phyloP scores from a whole-genome alignment of 1,140 invertebrate species.

The Saccostrea cuccullata region DNA sequence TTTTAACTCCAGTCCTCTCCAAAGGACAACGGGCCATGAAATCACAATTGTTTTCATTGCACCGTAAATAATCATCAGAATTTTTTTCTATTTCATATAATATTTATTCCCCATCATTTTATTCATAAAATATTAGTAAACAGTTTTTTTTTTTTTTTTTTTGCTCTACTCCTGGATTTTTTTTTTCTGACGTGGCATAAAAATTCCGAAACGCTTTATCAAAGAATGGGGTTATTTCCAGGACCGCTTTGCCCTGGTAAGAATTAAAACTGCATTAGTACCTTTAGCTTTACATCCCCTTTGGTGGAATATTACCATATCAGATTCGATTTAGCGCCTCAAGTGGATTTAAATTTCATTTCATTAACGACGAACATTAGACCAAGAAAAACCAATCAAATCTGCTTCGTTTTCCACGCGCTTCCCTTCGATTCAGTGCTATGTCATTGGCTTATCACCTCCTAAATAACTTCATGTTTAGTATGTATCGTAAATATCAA shows the following conservation, averaged over 20 bases:
- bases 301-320: not conserved
- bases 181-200: too few relatives aligned
- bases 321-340: not conserved
- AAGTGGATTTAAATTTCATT: conserved; percentile 1
- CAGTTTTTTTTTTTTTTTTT: too few relatives aligned
- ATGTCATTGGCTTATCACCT: not conserved
- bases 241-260: too few relatives aligned
- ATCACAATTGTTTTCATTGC: not conserved
- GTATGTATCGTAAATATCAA: conserved; percentile 29
- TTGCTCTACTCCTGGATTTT: too few relatives aligned
- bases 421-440: not conserved
- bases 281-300: too few relatives aligned
- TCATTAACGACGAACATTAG: not conserved
- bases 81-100: too few relatives aligned
- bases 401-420: not conserved
- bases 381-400: not conserved
- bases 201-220: too few relatives aligned
- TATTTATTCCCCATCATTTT: too few relatives aligned
- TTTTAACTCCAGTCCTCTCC: not conserved
- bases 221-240: too few relatives aligned
- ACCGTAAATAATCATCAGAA: too few relatives aligned
- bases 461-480: conserved; percentile 25
- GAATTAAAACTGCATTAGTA: too few relatives aligned
- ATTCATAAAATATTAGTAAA: too few relatives aligned
- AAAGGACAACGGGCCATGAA: not conserved